Base-by-base conservation (phyloP, 2,888 invertebrate species). In the Yponomeuta cagnagella region DNA sequence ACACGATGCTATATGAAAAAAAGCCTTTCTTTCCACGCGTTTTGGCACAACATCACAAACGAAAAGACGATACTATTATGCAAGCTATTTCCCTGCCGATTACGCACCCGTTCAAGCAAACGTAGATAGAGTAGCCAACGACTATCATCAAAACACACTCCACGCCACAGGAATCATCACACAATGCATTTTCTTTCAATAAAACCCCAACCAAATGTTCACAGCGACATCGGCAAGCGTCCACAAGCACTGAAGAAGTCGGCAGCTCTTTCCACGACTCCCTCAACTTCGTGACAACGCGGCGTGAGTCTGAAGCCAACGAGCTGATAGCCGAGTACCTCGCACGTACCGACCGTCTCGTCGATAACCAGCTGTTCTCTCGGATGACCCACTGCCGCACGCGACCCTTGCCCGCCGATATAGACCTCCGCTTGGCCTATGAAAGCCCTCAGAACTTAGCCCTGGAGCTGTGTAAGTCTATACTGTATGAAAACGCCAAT, bases 401-500 rank as follows among this genome's bases (percentile, higher is more conserved):
- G 71, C 77, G 81, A 65, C 79, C 80, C 69, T 74, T 77, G 67
- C 78, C 79, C 33, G 76, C 78, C 74, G 75, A 78, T 73, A 74
- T 76, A 12, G 77, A 78, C 71, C 76, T 75, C 73, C 77, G 75
- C 9, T 78, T 83, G 43, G 83, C 83, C 10, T 87, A 85, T 80
- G 82, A 83, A 58, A 82, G 84, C 71, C 86, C 90, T 2, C 84
- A 82, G 58, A 85, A 88, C 78, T 81, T 91, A 37, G 85, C 89
- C 2, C 77, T 81, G 5, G 85, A 88, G 74, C 81, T 86, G 52
- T 78, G 81, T 74, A 80, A 81, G 70, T 86, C 85, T 63, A 81
- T 84, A 68, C 82, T 86, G 33, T 85, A 85, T 77, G 82, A 82
- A 48, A 77, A 94, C 78, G 90, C 93, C 23, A 83, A 82, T 74